These are phyloP conservation scores for Paguma larvata DNA, from an alignment of 2,797 vertebrate genomes.

Conservation along the genomic window DNA sequence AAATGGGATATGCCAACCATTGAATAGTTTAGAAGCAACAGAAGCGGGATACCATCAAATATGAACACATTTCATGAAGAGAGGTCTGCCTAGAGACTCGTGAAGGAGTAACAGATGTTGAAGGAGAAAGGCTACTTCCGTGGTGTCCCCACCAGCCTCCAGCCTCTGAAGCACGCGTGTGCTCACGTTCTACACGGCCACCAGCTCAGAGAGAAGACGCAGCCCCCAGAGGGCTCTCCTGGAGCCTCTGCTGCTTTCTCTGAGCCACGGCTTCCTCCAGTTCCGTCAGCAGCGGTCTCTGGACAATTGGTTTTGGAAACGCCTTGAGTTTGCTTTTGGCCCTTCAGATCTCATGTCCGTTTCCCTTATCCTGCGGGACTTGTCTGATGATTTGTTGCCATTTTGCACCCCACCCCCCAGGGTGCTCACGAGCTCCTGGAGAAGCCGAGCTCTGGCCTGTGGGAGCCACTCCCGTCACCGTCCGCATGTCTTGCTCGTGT, in stretches of 20 bases:
- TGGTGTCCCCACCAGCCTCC: background rate
- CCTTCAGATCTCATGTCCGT: rapidly evolving
- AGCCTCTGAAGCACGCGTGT: rapidly evolving
- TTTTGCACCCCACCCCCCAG: background rate
- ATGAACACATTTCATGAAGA: background rate
- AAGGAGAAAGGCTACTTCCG: background rate
- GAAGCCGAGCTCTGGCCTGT: background rate
- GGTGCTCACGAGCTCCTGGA: no score
- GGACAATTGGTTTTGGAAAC: no score
- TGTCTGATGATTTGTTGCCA: background rate
- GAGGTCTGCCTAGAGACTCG: background rate
- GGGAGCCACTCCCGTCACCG: rapidly evolving
- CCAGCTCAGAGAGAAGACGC: background rate
- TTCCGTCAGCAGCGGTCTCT: rapidly evolving
- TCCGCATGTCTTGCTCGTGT: rapidly evolving
- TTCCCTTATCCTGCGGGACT: background rate
- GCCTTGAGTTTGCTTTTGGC: background rate
- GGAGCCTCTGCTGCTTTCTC: no score
- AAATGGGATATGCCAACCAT: background rate
- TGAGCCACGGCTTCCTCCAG: rapidly evolving
- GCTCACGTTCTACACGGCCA: rapidly evolving
- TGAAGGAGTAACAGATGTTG: background rate
- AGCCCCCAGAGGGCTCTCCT: background rate
- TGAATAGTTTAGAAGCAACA: background rate
- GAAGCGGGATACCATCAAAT: background rate